phyloP scores from a whole-genome alignment of 2,113 vertebrate species.

The Pterophyllum scalare region DNA sequence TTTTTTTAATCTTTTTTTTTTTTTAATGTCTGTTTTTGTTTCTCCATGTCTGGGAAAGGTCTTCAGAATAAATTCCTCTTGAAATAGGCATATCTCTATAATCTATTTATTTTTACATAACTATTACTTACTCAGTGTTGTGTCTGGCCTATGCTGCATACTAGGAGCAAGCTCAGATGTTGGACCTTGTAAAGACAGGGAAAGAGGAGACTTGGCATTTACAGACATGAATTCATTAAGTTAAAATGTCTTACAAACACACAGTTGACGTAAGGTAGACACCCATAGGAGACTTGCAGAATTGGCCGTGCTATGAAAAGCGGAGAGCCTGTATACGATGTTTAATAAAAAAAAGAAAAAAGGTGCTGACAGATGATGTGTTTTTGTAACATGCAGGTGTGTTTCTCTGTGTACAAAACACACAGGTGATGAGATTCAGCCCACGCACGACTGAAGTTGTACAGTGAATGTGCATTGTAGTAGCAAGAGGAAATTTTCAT shows the following conservation, averaged over 20 bases:
- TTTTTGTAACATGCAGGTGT: slow-evolving; percentile 19
- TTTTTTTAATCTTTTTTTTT: not conserved
- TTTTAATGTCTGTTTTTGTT: slow-evolving; percentile 52
- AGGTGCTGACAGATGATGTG: not conserved
- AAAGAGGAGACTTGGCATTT: slow-evolving; percentile 11
- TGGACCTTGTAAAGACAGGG: not conserved
- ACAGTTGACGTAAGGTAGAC: slow-evolving; percentile 26
- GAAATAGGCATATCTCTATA: slow-evolving; percentile 45
- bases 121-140: not conserved
- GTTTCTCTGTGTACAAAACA: not conserved
- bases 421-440: slow-evolving; percentile 33
- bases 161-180: not conserved
- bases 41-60: slow-evolving; percentile 57
- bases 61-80: slow-evolving; percentile 56
- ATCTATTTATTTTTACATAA: slow-evolving; percentile 48
- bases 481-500: slow-evolving; percentile 62
- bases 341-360: not conserved
- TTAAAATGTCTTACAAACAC: slow-evolving; percentile 7
- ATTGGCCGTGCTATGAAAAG: not conserved
- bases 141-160: not conserved
- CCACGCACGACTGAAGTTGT: slow-evolving; percentile 1
- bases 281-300: not conserved
- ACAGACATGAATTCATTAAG: slow-evolving; percentile 2
- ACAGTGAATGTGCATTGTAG: slow-evolving; percentile 32
- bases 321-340: not conserved